These are phyloP conservation scores for Venustoraphidia nigricollis DNA, from an alignment of 2,888 invertebrate species.

Conservation along the genomic window DNA sequence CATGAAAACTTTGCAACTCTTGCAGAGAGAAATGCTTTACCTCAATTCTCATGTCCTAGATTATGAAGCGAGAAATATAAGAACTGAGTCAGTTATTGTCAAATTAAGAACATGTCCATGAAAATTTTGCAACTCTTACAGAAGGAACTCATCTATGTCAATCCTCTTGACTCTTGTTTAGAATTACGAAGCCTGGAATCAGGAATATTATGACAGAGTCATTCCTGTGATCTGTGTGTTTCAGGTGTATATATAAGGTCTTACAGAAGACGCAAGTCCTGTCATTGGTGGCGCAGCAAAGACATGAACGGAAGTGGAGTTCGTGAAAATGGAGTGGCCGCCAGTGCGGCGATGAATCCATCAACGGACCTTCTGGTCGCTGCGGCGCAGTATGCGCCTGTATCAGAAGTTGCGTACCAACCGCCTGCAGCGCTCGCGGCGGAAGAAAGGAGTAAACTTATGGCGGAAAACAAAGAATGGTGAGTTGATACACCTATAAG, in stretches of 20 bases:
- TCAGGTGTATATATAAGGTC: constrained; percentile 9
- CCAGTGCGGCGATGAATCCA: constrained; percentile 51
- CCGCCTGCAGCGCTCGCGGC: constrained; percentile 38
- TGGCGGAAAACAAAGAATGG: constrained; percentile 62
- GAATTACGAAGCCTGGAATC: too few species aligned
- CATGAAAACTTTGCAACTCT: too few species aligned
- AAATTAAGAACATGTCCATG: too few species aligned
- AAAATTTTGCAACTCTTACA: too few species aligned
- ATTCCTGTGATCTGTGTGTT: background rate
- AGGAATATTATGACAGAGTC: background rate
- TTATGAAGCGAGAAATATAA: too few species aligned
- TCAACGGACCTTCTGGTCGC: constrained; percentile 61
- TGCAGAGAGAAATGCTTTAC: too few species aligned
- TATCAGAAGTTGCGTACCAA: constrained; percentile 46
- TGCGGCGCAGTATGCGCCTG: constrained; percentile 56
- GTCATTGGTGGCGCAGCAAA: constrained; percentile 23
- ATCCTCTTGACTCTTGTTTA: too few species aligned
- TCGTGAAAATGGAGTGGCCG: constrained; percentile 30
- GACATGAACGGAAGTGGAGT: constrained; percentile 36
- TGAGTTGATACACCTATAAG: constrained; percentile 21
- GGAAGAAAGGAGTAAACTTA: constrained; percentile 56
- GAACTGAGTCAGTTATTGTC: too few species aligned
- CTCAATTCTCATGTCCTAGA: too few species aligned
- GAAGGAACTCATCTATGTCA: too few species aligned
- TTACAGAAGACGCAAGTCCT: constrained; percentile 15